A percentile compares a stretch with the other conserved stretches of the same genome.
Evolutionary conservation across 2,113 vertebrate genomes (phyloP).

Genomic region (Chaenogobius annularis): DNA sequence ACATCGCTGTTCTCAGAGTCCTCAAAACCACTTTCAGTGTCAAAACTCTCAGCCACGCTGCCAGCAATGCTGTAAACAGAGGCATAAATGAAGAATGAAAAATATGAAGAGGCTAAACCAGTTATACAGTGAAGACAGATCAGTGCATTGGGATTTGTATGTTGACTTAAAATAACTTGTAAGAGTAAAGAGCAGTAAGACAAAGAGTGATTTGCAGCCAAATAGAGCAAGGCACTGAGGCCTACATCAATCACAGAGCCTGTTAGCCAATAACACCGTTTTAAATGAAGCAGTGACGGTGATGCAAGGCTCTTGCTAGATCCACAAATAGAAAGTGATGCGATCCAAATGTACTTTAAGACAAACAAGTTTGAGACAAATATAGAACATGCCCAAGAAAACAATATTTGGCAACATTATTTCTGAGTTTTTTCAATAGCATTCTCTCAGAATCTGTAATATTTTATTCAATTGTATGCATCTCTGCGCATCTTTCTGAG

Average conservation of each 20-base stretch:
- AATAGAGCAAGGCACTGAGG: slow-evolving; percentile 20
- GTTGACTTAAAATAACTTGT: slow-evolving; percentile 25
- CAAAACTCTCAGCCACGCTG: slow-evolving; percentile 96
- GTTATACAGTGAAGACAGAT: slow-evolving; percentile 3
- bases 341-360: slow-evolving; percentile 54
- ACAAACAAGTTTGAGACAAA: slow-evolving; percentile 54
- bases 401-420: slow-evolving; percentile 34
- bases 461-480: not conserved
- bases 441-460: slow-evolving; percentile 8
- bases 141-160: slow-evolving; percentile 1
- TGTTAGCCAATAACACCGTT: slow-evolving; percentile 29
- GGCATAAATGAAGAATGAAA: slow-evolving; percentile 21
- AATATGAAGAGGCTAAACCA: slow-evolving; percentile 23
- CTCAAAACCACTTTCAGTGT: slow-evolving; percentile 97
- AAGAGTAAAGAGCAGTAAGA: slow-evolving; percentile 29
- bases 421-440: slow-evolving; percentile 18
- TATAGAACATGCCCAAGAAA: slow-evolving; percentile 36
- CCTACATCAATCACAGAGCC: slow-evolving; percentile 25
- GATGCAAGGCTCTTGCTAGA: slow-evolving; percentile 47
- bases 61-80: slow-evolving; percentile 86
- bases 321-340: slow-evolving; percentile 46
- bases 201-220: slow-evolving; percentile 15
- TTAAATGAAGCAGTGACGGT: slow-evolving; percentile 52
- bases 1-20: slow-evolving; percentile 94
- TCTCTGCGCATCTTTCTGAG: not conserved